Base-by-base conservation (phyloP, 1,140 invertebrate genomes). In the Orussus abietinus region DNA sequence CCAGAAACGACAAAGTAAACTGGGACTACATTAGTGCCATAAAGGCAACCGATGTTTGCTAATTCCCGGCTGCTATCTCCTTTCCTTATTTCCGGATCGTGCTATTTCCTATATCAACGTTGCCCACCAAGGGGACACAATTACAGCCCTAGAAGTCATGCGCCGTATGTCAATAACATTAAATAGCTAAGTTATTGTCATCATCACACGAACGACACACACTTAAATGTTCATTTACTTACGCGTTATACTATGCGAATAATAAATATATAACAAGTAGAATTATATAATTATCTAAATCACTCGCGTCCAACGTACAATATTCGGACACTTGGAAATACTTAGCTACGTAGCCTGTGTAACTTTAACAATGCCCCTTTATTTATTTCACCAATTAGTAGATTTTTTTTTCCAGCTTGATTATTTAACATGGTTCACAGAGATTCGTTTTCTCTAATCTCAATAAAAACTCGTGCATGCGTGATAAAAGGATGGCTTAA, bases 361-460 rank as follows among this genome's bases (percentile, higher is more conserved):
- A 63, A 63, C 60, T 63, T 64, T 59, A 64, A 63, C 62, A 64
- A 64, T 63, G 56, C 58, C 58, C 55, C 57, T 64, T 64, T 63
- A 59, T 64, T 57, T 52, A 45, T 57, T 52, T 33, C 42, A 43
- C 57, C 50, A 53, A 55, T 33, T 41, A 48, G 46, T 37, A 45
- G 35, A 31, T 56, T 45, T 42, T 37, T 45, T 42, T 36, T 32
- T 18, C 26, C 19, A 52, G 18, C 20, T 39, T 17, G 33, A 35
- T 53, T 28, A 26, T 25, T 45, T 49, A 44, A 51, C 44, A 52
- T 41, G 36, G 37, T 53, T 44, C 31, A 42, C 39, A 43, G 22
- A 40, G 13, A 42, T 49, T 43, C 31, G 32, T 14, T 33, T 48
- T 37, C n/a, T 5, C 32, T 14, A 41, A 41, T 41, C 11, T 41